Conservation (phyloP, 2,888 invertebrate species). For the Pseudolycoriella hygida region DNA sequence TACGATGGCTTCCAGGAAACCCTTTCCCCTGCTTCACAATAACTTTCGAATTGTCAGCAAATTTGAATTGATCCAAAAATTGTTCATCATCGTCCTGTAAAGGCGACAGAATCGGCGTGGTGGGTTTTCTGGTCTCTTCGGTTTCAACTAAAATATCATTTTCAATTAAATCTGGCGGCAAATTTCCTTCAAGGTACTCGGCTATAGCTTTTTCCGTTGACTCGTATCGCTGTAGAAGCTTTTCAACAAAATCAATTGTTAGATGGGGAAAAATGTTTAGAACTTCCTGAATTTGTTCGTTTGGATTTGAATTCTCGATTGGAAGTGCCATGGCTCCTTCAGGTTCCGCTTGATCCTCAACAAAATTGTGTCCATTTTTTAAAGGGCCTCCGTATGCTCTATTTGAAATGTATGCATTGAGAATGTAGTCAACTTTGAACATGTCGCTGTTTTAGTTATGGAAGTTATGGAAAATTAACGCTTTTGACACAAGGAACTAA, state of each 20-base stretch:
- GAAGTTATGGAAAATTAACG: no score
- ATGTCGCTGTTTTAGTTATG: conserved; percentile 10
- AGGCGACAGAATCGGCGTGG: conserved; percentile 27
- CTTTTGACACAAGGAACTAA: no score
- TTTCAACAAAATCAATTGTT: conserved; percentile 56
- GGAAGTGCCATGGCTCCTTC: background rate
- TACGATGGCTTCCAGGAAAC: conserved; percentile 32
- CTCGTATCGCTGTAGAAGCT: conserved; percentile 59
- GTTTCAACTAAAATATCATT: background rate
- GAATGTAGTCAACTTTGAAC: conserved; percentile 18
- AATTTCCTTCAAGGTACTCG: conserved; percentile 53
- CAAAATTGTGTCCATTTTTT: no score
- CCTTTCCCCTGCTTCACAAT: conserved; percentile 40
- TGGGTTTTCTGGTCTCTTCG: background rate
- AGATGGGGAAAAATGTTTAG: conserved; percentile 55
- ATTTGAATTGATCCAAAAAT: conserved; percentile 32
- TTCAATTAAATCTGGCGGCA: conserved; percentile 23
- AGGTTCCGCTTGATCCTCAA: no score
- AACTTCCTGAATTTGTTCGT: conserved; percentile 25
- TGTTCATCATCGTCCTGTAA: conserved; percentile 60
- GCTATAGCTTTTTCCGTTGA: conserved; percentile 62
- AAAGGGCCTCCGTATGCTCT: no score
- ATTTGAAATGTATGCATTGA: conserved; percentile 16
- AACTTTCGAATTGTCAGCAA: conserved; percentile 28
- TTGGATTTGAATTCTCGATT: background rate